A percentile compares a stretch with the other conserved stretches of the same genome.
phyloP scores from a whole-genome alignment of 2,888 invertebrate species.

The Neoitamus cyanurus region DNA sequence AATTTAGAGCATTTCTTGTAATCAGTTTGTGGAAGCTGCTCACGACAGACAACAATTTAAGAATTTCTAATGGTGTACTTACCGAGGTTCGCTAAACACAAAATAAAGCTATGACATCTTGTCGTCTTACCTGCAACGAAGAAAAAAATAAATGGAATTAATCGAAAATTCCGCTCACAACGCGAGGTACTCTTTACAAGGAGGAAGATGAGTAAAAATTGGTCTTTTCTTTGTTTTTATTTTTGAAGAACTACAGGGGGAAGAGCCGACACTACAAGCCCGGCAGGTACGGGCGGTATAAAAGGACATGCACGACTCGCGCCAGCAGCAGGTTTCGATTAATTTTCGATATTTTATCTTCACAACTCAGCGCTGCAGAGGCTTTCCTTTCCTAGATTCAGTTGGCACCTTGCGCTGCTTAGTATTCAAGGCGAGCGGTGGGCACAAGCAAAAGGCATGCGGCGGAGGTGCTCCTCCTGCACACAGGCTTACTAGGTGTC shows the following conservation, averaged over 20 bases:
- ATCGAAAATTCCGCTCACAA: constrained; percentile 26
- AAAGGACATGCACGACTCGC: not conserved
- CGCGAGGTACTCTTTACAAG: not conserved
- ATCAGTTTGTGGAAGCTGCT: not conserved
- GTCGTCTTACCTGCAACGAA: constrained; percentile 26
- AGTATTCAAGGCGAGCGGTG: not conserved
- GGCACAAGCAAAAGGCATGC: constrained; percentile 18
- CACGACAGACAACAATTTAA: not conserved
- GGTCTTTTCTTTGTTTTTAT: not conserved
- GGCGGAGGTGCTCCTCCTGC: constrained; percentile 2
- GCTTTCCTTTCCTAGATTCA: constrained; percentile 3
- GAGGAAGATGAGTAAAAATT: constrained; percentile 8
- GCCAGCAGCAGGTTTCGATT: constrained; percentile 21
- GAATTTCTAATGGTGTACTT: not conserved
- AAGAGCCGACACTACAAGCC: not conserved
- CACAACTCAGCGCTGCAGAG: not conserved
- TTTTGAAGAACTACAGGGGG: not conserved
- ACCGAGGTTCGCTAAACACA: not conserved
- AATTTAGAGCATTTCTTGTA: not conserved
- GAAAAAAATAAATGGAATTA: constrained; percentile 14
- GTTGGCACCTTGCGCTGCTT: constrained; percentile 26
- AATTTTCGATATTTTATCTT: constrained; percentile 33
- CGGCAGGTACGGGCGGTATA: not conserved
- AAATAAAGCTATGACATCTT: not conserved
- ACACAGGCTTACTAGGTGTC: not conserved